phyloP scores from a whole-genome alignment of 2,888 invertebrate genomes.

The Epinotia demarniana region DNA sequence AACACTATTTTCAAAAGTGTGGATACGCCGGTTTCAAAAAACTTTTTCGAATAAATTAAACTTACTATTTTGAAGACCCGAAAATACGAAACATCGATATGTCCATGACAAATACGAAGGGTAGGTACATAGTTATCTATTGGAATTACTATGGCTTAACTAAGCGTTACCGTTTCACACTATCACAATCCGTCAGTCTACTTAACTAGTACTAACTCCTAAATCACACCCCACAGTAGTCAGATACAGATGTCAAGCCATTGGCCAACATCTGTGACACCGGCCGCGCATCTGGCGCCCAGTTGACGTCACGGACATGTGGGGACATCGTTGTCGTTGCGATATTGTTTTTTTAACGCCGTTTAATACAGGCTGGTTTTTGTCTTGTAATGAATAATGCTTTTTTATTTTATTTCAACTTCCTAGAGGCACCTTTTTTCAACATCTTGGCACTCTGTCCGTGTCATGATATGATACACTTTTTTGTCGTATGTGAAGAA shows the following conservation, averaged over 20 bases:
- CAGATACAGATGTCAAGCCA: constrained; percentile 76
- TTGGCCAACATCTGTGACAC: constrained; percentile 52
- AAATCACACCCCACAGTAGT: constrained; percentile 42
- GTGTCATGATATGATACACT: neutral
- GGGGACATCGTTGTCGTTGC: constrained; percentile 57
- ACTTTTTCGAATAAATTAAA: too few species aligned
- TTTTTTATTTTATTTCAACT: neutral
- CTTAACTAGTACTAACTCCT: constrained; percentile 5
- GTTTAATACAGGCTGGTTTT: constrained; percentile 60
- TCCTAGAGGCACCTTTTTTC: neutral
- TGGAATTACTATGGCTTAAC: too few species aligned
- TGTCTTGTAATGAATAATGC: constrained; percentile 42
- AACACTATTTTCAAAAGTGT: too few species aligned
- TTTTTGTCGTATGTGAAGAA: too few species aligned
- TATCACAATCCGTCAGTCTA: constrained; percentile 5
- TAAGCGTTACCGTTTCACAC: neutral
- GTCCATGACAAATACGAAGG: too few species aligned
- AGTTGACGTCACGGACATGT: constrained; percentile 77
- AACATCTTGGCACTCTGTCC: neutral
- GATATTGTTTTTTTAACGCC: constrained; percentile 47
- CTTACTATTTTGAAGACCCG: too few species aligned
- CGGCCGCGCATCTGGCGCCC: constrained; percentile 71
- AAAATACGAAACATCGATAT: too few species aligned
- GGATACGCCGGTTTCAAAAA: too few species aligned
- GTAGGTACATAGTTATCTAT: too few species aligned